phyloP scores from a whole-genome alignment of 2,797 vertebrate genomes.

The Pseudopleuronectes americanus region DNA sequence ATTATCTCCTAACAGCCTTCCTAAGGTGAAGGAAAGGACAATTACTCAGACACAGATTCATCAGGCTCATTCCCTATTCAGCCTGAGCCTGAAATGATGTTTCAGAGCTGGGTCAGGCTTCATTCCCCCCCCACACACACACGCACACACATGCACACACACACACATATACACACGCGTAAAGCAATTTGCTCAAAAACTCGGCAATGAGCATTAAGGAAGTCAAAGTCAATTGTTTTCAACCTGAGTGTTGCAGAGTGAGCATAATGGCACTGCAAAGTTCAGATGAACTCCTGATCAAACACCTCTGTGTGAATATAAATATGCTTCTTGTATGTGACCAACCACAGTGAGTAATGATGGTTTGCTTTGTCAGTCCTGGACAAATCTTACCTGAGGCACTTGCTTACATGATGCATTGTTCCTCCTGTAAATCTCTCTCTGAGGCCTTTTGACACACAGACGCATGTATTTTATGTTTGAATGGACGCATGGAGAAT shows the following conservation, averaged over 20 bases:
- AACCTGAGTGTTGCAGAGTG: constrained; percentile 42
- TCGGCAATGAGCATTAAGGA: constrained; percentile 47
- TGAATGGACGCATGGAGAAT: background rate
- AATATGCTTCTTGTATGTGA: constrained; percentile 34
- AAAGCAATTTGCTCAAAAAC: constrained; percentile 71
- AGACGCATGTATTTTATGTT: constrained; percentile 1
- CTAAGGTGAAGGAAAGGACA: constrained; percentile 79
- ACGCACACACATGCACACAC: constrained; percentile 17
- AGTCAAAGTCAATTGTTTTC: constrained; percentile 70
- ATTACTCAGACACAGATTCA: constrained; percentile 73
- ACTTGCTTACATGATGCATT: constrained; percentile 12
- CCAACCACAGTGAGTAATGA: background rate
- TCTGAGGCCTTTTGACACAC: background rate
- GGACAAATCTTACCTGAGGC: constrained; percentile 16
- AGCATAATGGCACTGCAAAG: constrained; percentile 20
- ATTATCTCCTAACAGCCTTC: constrained; percentile 75
- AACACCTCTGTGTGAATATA: constrained; percentile 40
- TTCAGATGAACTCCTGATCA: constrained; percentile 32
- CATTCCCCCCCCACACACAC: constrained; percentile 46
- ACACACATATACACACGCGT: constrained; percentile 1
- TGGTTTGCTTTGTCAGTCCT: constrained; percentile 19
- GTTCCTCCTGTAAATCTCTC: background rate
- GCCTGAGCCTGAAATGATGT: constrained; percentile 56
- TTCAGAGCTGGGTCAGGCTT: constrained; percentile 62
- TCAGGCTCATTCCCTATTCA: constrained; percentile 57